Conservation (phyloP, 2,113 vertebrate genomes). For the Thunnus maccoyii region DNA sequence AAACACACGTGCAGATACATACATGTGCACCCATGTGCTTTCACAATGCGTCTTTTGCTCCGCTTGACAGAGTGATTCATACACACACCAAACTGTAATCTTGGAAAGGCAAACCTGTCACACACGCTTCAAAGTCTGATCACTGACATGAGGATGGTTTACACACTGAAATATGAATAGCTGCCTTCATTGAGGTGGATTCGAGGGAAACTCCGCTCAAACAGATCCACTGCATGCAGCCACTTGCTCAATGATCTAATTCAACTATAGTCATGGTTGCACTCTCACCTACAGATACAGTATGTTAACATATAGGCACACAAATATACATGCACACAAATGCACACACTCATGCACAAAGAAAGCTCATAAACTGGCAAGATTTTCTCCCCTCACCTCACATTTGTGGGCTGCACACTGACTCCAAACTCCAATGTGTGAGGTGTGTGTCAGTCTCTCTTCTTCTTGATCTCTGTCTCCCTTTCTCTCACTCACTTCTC, state of each 20-base stretch:
- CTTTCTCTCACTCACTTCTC: slow-evolving; percentile 78
- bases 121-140: slow-evolving; percentile 58
- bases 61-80: slow-evolving; percentile 57
- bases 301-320: slow-evolving; percentile 43
- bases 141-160: slow-evolving; percentile 44
- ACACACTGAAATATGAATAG: slow-evolving; percentile 60
- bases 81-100: slow-evolving; percentile 67
- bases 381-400: slow-evolving; percentile 71
- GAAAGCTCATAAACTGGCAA: slow-evolving; percentile 45
- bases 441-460: slow-evolving; percentile 70
- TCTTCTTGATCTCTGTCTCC: slow-evolving; percentile 61
- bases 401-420: slow-evolving; percentile 75
- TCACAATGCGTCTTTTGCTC: slow-evolving; percentile 48
- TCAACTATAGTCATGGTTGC: slow-evolving; percentile 31
- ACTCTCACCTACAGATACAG: slow-evolving; percentile 29
- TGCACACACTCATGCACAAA: slow-evolving; percentile 38
- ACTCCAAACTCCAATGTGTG: slow-evolving; percentile 79
- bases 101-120: slow-evolving; percentile 68
- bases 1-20: slow-evolving; percentile 33
- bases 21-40: slow-evolving; percentile 27
- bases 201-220: slow-evolving; percentile 45
- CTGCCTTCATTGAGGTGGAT: slow-evolving; percentile 53
- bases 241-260: slow-evolving; percentile 43
- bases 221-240: slow-evolving; percentile 44
- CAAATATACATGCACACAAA: slow-evolving; percentile 33